These are phyloP conservation scores for Sebastes schlegelii DNA, from an alignment of 2,113 vertebrate species.

Conservation along the genomic window DNA sequence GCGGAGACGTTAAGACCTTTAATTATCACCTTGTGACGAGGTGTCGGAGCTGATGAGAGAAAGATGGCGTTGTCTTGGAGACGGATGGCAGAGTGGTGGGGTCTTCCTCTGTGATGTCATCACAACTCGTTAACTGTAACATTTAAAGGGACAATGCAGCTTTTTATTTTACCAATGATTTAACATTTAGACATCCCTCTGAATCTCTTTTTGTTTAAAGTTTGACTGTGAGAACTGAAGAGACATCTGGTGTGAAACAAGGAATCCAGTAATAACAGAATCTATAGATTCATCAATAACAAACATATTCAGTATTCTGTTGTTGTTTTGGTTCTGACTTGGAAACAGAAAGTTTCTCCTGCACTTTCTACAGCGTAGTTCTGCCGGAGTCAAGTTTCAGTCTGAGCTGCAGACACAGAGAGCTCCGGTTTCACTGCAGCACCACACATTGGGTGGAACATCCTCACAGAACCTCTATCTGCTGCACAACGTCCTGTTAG, in stretches of 20 bases:
- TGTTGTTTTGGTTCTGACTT: slow-evolving; percentile 13
- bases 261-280: too few relatives aligned
- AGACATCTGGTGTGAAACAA: too few relatives aligned
- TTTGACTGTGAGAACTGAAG: too few relatives aligned
- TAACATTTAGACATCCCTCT: neutral
- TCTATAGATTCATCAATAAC: neutral
- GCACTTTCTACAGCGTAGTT: slow-evolving; percentile 34
- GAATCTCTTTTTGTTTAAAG: too few relatives aligned
- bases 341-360: slow-evolving; percentile 42
- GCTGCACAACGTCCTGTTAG: neutral
- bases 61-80: too few relatives aligned
- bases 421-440: slow-evolving; percentile 58
- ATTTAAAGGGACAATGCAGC: slow-evolving; percentile 12
- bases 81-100: too few relatives aligned
- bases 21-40: neutral
- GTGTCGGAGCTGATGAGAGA: neutral
- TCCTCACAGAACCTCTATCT: neutral
- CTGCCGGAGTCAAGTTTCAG: slow-evolving; percentile 60
- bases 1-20: neutral
- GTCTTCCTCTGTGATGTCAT: slow-evolving; percentile 14
- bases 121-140: neutral
- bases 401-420: slow-evolving; percentile 26
- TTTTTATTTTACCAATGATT: neutral
- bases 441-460: neutral
- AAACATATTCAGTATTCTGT: neutral